Percentiles rank a stretch among this genome's conserved stretches.
phyloP scores from a whole-genome alignment of 2,113 vertebrate genomes.

The Myiagra hebetior region DNA sequence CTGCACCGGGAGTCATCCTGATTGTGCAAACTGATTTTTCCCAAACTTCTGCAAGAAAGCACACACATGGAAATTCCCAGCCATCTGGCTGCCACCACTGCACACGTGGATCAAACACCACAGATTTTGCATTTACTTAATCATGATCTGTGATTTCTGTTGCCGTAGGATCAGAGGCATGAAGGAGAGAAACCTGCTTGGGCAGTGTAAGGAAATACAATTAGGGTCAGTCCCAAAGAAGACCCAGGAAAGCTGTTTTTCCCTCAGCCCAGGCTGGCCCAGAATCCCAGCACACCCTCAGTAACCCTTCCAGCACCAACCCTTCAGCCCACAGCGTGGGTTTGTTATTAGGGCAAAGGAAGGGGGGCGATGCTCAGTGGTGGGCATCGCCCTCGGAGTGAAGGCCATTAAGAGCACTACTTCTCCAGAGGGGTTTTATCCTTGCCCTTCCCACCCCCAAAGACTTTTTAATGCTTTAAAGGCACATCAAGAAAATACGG shows the following conservation, averaged over 20 bases:
- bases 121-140: not conserved
- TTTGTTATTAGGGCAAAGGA: not conserved
- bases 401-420: not conserved
- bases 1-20: rapidly evolving
- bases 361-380: not conserved
- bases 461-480: not conserved
- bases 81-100: not conserved
- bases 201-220: not conserved
- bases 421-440: not conserved
- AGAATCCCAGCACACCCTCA: not conserved
- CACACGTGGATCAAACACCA: not conserved
- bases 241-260: not conserved
- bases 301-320: not conserved
- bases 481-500: not conserved
- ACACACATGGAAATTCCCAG: not conserved
- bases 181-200: not conserved
- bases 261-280: not conserved
- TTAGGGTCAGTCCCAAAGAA: not conserved
- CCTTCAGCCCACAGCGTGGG: not conserved
- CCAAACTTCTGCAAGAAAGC: not conserved
- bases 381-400: not conserved
- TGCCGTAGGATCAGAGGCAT: not conserved
- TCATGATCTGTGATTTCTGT: not conserved
- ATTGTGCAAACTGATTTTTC: not conserved
- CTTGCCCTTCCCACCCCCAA: not conserved